These are phyloP conservation scores for Pterobdella sp. DNA, from an alignment of 2,888 invertebrate genomes.

Conservation along the genomic window DNA sequence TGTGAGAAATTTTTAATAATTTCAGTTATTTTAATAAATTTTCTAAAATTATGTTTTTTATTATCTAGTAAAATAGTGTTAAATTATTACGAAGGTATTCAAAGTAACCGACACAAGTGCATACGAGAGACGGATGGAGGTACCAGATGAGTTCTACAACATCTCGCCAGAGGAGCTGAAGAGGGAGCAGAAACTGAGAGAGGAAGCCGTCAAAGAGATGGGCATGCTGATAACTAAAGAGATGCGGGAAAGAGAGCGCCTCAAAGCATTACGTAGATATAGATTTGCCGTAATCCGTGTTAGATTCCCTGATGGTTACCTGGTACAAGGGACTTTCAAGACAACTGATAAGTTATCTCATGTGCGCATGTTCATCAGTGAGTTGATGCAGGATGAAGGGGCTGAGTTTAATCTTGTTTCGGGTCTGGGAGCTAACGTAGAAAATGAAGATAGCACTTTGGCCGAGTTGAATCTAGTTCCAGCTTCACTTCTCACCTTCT, in stretches of 20 bases:
- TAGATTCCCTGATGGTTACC: constrained; percentile 65
- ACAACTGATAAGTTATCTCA: constrained; percentile 69
- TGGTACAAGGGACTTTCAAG: constrained; percentile 73
- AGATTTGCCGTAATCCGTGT: constrained; percentile 72
- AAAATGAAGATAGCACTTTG: constrained; percentile 64
- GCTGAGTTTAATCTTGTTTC: constrained; percentile 64
- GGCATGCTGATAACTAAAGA: constrained; percentile 83
- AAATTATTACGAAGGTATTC: too few species aligned
- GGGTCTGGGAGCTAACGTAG: constrained; percentile 63
- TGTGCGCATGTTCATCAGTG: constrained; percentile 71
- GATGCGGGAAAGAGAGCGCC: constrained; percentile 83
- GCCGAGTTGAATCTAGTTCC: constrained; percentile 73
- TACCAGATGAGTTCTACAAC: constrained; percentile 78
- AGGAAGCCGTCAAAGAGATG: constrained; percentile 69
- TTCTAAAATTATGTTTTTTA: too few species aligned
- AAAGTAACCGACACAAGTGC: too few species aligned
- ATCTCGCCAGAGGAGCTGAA: constrained; percentile 74
- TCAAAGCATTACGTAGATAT: constrained; percentile 60
- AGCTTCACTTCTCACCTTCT: constrained; percentile 70
- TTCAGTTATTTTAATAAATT: too few species aligned
- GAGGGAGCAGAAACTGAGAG: constrained; percentile 56
- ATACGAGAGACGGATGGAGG: constrained; percentile 52
- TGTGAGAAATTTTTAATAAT: too few species aligned
- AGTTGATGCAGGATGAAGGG: constrained; percentile 63
- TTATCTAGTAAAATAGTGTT: too few species aligned